Conservation (phyloP, 2,888 invertebrate species). For the Nomada lathburiana region DNA sequence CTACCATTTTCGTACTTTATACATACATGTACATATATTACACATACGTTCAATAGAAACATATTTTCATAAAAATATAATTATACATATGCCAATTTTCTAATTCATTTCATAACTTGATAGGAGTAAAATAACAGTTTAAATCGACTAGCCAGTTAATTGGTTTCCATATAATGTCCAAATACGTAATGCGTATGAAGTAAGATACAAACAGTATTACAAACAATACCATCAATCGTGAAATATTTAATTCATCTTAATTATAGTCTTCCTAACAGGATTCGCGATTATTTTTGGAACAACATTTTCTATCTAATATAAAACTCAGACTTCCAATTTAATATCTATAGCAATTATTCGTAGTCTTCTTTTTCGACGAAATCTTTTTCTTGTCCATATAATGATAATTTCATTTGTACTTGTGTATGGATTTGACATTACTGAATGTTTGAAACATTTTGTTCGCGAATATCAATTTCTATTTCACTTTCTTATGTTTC, state of each 20-base stretch:
- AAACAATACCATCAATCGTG: neutral
- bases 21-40: too few relatives aligned
- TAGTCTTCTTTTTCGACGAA: neutral
- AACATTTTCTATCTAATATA: neutral
- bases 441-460: conserved; percentile 11
- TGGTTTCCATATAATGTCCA: neutral
- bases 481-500: neutral
- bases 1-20: too few relatives aligned
- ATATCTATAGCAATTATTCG: neutral
- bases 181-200: neutral
- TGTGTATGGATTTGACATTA: neutral
- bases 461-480: conserved; percentile 3
- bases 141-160: too few relatives aligned
- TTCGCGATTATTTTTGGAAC: too few relatives aligned
- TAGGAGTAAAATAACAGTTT: too few relatives aligned
- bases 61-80: too few relatives aligned
- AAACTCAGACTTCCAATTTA: neutral
- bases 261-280: too few relatives aligned
- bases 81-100: too few relatives aligned
- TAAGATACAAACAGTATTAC: neutral
- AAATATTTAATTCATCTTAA: too few relatives aligned
- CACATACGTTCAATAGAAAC: too few relatives aligned
- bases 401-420: neutral
- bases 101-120: too few relatives aligned
- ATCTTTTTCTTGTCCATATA: neutral